Evolutionary conservation across 2,797 vertebrate species (phyloP).

Genomic region (Oryzias sinensis): DNA sequence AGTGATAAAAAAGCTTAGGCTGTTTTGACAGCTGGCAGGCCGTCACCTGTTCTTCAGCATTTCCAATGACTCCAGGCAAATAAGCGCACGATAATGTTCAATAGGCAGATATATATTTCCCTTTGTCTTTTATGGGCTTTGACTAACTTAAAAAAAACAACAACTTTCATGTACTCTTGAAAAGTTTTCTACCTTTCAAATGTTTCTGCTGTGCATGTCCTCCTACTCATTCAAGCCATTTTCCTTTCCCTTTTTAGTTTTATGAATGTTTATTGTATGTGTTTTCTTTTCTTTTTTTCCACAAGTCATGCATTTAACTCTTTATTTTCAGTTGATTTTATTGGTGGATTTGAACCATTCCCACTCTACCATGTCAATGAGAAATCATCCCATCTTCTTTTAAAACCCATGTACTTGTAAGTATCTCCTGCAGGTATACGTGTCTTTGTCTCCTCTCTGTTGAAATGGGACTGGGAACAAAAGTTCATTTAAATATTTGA

Average conservation of each 20-base stretch:
- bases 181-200: constrained; percentile 1
- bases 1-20: constrained; percentile 56
- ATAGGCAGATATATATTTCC: constrained; percentile 2
- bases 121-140: constrained; percentile 6
- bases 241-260: constrained; percentile 19
- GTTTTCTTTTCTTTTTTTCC: constrained; percentile 58
- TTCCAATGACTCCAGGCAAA: constrained; percentile 26
- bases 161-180: not conserved
- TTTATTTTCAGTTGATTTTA: constrained; percentile 98
- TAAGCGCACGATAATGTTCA: constrained; percentile 26
- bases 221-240: constrained; percentile 2
- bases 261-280: constrained; percentile 40
- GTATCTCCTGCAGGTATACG: constrained; percentile 64
- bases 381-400: constrained; percentile 91
- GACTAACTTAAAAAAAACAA: constrained; percentile 1
- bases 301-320: constrained; percentile 75
- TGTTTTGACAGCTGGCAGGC: constrained; percentile 65
- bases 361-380: constrained; percentile 96
- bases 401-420: constrained; percentile 91
- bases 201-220: constrained; percentile 5
- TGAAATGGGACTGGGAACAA: constrained; percentile 6
- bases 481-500: constrained; percentile 1
- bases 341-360: constrained; percentile 97
- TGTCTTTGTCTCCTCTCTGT: constrained; percentile 8
- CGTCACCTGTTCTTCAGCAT: constrained; percentile 52